A percentile compares a stretch with the other conserved stretches of the same genome.
These are phyloP conservation scores for Psittacula derbiana DNA, from an alignment of 2,797 vertebrate species.

Conservation along the genomic window DNA sequence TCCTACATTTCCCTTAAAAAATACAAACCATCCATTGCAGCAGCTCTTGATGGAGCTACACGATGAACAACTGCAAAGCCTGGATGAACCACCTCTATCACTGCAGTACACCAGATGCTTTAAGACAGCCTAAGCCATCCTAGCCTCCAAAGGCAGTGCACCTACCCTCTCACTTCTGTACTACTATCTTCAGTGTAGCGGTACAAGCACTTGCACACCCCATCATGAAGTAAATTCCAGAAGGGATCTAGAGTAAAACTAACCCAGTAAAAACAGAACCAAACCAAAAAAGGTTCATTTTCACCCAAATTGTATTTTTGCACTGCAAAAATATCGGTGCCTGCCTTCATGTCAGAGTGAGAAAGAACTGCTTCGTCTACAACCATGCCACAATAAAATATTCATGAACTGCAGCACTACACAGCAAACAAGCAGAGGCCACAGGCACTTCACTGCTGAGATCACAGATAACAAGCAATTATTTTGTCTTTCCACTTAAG, in stretches of 20 bases:
- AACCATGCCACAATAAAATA: slow-evolving; percentile 36
- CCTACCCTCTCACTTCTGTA: background rate
- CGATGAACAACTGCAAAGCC: background rate
- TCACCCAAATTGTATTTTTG: background rate
- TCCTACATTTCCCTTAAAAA: background rate
- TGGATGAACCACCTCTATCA: background rate
- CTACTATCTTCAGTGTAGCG: background rate
- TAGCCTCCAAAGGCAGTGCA: background rate
- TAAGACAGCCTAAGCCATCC: background rate
- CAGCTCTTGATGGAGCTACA: background rate
- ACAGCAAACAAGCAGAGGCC: slow-evolving; percentile 14
- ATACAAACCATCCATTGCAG: background rate
- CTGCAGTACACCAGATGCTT: background rate
- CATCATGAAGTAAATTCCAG: background rate
- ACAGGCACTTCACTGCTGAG: slow-evolving; percentile 10
- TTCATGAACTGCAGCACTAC: slow-evolving; percentile 53
- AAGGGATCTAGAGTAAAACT: background rate
- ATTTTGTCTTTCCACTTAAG: slow-evolving; percentile 9
- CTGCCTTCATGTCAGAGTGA: background rate
- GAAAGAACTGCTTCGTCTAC: background rate
- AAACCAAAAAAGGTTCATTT: background rate
- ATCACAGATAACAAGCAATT: slow-evolving; percentile 36
- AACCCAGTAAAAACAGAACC: fast-evolving
- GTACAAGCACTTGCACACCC: background rate
- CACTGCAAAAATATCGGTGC: background rate